Percentiles rank a stretch among this genome's conserved stretches.
These are phyloP conservation scores for Colossoma macropomum DNA, from an alignment of 2,113 vertebrate species.

Conservation along the genomic window DNA sequence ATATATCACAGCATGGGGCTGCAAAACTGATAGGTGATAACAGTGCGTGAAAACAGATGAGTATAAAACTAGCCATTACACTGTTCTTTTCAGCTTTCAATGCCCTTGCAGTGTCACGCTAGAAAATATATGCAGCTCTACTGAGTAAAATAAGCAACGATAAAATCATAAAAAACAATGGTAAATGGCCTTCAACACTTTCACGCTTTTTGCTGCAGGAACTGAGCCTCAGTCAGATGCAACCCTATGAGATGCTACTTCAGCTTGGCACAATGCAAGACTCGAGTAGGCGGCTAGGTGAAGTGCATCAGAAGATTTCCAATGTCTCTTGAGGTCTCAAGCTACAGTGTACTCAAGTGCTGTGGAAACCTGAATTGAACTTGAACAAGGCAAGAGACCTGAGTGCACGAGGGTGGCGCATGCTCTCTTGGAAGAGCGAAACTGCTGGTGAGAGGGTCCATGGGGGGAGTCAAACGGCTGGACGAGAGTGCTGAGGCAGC, in stretches of 20 bases:
- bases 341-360: slow-evolving; percentile 13
- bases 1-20: background rate
- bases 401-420: background rate
- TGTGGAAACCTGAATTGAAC: slow-evolving; percentile 7
- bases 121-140: background rate
- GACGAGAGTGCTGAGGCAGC: background rate
- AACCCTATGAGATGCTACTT: slow-evolving; percentile 3
- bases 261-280: background rate
- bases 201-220: background rate
- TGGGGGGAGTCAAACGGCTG: background rate
- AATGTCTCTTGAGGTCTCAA: slow-evolving; percentile 28
- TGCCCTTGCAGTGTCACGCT: background rate
- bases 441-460: slow-evolving; percentile 4
- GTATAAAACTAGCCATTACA: slow-evolving; percentile 28
- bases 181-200: slow-evolving; percentile 20
- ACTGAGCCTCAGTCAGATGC: background rate
- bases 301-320: slow-evolving; percentile 23
- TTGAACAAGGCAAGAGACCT: slow-evolving; percentile 6
- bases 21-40: slow-evolving; percentile 39
- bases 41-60: slow-evolving; percentile 22
- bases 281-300: slow-evolving; percentile 4
- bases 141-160: background rate
- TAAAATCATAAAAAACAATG: background rate
- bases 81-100: slow-evolving; percentile 7
- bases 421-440: background rate